Conservation (phyloP, 2,797 vertebrate species). For the Darevskia nairensis region DNA sequence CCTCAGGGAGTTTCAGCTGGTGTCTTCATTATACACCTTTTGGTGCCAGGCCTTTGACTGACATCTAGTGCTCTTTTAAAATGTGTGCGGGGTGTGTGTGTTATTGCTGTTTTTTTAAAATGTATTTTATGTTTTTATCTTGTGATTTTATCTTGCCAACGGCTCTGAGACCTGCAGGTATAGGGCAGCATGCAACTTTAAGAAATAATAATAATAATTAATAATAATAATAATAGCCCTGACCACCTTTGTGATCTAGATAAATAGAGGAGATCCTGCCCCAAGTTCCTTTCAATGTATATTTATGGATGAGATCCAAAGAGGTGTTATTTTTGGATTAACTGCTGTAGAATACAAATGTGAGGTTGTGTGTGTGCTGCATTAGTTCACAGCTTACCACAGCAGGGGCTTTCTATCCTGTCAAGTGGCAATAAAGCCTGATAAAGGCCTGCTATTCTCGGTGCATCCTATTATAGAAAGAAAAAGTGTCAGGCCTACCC, state of each 20-base stretch:
- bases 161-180: no score
- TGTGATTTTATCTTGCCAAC: no score
- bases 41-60: no score
- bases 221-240: no score
- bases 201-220: no score
- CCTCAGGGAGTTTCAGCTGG: no score
- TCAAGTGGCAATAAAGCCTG: background rate
- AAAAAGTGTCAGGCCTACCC: background rate
- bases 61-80: no score
- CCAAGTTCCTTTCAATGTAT: background rate
- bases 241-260: background rate
- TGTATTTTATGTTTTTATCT: no score
- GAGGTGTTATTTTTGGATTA: background rate
- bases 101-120: no score
- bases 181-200: no score
- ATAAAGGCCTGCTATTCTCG: conserved; percentile 7
- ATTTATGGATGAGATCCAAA: background rate
- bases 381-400: background rate
- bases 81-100: no score
- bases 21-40: no score
- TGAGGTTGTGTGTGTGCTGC: background rate
- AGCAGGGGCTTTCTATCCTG: conserved; percentile 3
- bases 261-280: background rate
- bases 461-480: background rate
- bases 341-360: background rate